These are phyloP conservation scores for Tychaedon coryphoeus DNA, from an alignment of 2,113 vertebrate species.

Conservation along the genomic window DNA sequence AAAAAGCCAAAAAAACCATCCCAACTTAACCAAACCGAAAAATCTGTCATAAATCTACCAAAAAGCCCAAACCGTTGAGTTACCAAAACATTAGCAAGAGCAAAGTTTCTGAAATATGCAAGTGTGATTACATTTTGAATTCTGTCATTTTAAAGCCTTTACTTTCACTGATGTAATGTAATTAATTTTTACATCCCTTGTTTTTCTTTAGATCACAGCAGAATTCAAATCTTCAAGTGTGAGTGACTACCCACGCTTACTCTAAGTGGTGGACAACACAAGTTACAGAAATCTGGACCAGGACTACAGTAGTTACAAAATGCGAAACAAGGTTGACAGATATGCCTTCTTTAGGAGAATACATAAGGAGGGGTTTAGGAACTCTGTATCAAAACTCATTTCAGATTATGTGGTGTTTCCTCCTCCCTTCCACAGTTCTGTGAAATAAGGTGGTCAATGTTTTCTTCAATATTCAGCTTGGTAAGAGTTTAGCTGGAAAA, in stretches of 20 bases:
- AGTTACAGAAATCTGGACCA: constrained; percentile 3
- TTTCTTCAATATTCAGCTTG: neutral
- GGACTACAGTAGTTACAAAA: constrained; percentile 29
- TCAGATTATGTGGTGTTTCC: neutral
- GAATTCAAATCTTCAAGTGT: neutral
- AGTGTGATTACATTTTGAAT: neutral
- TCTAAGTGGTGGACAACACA: neutral
- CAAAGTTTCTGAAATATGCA: neutral
- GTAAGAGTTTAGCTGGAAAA: constrained; percentile 28
- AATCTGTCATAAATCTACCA: neutral
- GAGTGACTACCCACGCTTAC: neutral
- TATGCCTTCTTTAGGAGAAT: neutral
- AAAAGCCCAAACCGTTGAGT: neutral
- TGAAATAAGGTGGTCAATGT: constrained; percentile 17
- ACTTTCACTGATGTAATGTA: neutral
- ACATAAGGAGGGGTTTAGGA: neutral
- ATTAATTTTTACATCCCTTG: neutral
- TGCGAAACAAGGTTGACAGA: neutral
- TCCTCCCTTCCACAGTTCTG: neutral
- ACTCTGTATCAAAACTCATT: neutral
- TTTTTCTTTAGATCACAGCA: neutral
- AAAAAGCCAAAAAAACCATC: neutral
- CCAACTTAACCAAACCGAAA: neutral
- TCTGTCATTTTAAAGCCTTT: neutral
- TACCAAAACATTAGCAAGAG: neutral